Evolutionary conservation across 1,140 invertebrate genomes (phyloP).

Genomic region (Drosophila ohnishii): DNA sequence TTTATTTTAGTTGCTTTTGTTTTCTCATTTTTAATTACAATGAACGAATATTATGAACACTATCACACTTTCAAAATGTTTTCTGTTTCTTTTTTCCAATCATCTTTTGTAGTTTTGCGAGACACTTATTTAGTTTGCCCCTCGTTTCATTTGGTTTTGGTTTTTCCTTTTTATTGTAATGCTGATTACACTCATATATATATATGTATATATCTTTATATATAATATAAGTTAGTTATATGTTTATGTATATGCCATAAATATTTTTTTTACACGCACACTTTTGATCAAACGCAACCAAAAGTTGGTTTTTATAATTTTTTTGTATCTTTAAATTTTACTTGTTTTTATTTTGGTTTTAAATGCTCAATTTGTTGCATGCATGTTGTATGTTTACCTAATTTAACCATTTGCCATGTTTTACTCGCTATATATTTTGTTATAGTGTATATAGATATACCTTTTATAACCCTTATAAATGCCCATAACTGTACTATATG

Average conservation of each 20-base stretch:
- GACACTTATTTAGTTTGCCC: slow-evolving; percentile 65
- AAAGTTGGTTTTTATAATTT: slow-evolving; percentile 47
- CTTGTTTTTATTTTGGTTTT: slow-evolving; percentile 40
- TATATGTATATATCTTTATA: slow-evolving; percentile 64
- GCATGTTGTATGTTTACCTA: slow-evolving; percentile 58
- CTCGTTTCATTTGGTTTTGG: slow-evolving; percentile 10
- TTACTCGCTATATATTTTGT: slow-evolving; percentile 47
- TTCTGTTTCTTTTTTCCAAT: slow-evolving; percentile 34
- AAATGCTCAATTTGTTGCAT: slow-evolving; percentile 76
- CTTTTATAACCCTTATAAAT: slow-evolving; percentile 67
- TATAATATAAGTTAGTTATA: slow-evolving; percentile 65
- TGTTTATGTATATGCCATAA: slow-evolving; percentile 58
- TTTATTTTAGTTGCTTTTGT: slow-evolving; percentile 59
- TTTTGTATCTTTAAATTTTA: slow-evolving; percentile 24
- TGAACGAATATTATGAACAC: slow-evolving; percentile 81
- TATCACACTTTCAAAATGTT: slow-evolving; percentile 81
- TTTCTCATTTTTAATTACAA: slow-evolving; percentile 71
- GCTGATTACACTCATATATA: slow-evolving; percentile 62
- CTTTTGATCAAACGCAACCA: slow-evolving; percentile 80
- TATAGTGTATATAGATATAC: slow-evolving; percentile 46
- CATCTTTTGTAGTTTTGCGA: slow-evolving; percentile 48
- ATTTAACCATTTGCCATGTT: slow-evolving; percentile 61
- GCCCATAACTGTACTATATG: slow-evolving; percentile 60
- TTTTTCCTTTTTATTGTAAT: slow-evolving; percentile 65
- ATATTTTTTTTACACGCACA: slow-evolving; percentile 61